A percentile compares a stretch with the other conserved stretches of the same genome.
Evolutionary conservation across 2,113 vertebrate genomes (phyloP).

Genomic region (Bostrychus sinensis): DNA sequence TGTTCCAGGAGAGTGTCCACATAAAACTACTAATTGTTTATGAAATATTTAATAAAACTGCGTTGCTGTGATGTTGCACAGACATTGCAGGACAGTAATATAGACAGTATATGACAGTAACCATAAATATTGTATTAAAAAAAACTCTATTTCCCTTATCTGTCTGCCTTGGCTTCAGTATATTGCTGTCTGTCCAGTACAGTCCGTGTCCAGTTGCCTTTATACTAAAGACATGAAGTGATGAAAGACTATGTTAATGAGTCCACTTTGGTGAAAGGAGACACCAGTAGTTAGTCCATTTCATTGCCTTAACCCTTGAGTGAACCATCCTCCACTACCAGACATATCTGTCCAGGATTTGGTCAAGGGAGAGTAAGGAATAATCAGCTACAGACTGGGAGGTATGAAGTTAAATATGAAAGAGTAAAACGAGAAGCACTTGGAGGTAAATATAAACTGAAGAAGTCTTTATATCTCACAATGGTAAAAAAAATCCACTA

Average conservation of each 20-base stretch:
- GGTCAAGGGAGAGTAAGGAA: neutral
- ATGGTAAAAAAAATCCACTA: too few species aligned
- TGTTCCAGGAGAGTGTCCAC: neutral
- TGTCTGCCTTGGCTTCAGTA: neutral
- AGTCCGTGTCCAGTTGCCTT: neutral
- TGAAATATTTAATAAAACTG: conserved; percentile 1
- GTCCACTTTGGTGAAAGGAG: conserved; percentile 3
- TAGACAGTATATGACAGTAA: neutral
- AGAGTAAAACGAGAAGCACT: too few species aligned
- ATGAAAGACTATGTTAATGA: conserved; percentile 10
- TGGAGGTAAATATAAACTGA: too few species aligned
- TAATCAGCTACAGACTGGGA: too few species aligned
- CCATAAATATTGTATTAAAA: neutral
- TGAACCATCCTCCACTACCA: neutral
- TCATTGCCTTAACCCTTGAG: neutral
- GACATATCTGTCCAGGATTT: neutral
- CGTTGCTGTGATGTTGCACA: neutral
- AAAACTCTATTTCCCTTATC: neutral
- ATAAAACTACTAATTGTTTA: neutral
- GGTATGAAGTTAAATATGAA: too few species aligned
- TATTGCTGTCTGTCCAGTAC: neutral
- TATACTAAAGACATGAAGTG: neutral
- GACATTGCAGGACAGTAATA: neutral
- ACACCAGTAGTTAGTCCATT: neutral
- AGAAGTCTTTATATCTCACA: too few species aligned